Evolutionary conservation across 2,113 vertebrate species (phyloP).

Genomic region (Desmodus rotundus): DNA sequence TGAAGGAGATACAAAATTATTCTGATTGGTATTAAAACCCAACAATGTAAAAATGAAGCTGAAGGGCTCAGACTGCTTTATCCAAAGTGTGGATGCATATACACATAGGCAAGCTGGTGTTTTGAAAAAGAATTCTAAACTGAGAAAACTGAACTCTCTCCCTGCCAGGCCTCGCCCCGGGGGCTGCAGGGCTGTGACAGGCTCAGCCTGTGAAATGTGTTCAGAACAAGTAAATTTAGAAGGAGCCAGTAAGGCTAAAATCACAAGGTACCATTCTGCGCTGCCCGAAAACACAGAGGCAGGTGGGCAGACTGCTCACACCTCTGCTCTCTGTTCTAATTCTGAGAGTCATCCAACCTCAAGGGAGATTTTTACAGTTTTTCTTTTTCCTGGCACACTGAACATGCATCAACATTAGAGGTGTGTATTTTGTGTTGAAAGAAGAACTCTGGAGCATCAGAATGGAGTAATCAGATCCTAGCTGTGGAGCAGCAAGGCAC

Average conservation of each 20-base stretch:
- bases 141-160: not conserved
- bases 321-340: not conserved
- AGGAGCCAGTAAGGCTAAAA: not conserved
- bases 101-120: not conserved
- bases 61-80: not conserved
- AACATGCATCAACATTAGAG: not conserved
- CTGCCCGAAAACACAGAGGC: fast-evolving
- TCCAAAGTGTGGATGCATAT: not conserved
- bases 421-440: not conserved
- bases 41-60: not conserved
- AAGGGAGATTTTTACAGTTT: not conserved
- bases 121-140: not conserved
- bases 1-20: not conserved
- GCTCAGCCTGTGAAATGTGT: fast-evolving
- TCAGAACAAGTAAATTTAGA: not conserved
- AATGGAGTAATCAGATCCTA: not conserved
- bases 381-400: not conserved
- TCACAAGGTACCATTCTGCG: not conserved
- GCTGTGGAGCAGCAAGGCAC: not conserved
- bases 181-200: not conserved
- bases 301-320: not conserved
- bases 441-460: not conserved
- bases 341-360: not conserved
- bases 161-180: not conserved
- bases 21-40: not conserved